Base-by-base conservation (phyloP, 2,113 vertebrate genomes). In the Synchiropus splendidus region DNA sequence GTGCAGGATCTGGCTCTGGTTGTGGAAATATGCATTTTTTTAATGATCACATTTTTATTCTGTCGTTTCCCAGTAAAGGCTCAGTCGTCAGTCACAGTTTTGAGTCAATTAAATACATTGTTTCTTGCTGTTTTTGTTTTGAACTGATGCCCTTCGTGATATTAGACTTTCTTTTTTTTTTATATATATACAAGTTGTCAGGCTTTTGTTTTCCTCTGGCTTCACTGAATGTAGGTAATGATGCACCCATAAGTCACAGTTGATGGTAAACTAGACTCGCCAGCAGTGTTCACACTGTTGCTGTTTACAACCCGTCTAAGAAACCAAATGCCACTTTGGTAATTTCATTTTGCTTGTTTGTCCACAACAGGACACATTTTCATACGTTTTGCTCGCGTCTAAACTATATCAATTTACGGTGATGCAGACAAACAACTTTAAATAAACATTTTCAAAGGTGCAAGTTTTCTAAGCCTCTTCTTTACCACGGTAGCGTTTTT, bases 1-100 rank as follows among this genome's bases (percentile, higher is more conserved):
- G n/a, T 27, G 31, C 47, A 27, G 42, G 55, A 58, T 67, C 60
- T n/a, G 46, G 48, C 44, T 56, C 48, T 56, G 46, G 39, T 65
- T 66, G 43, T 18, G 54, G 36, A 61, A 77, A 75, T 35, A 41
- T 27, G 21, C 21, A 27, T 27, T 27, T 27, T 27, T 27, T 27
- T 27, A 27, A 27, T 27, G 21, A 27, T 4, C 21, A 27, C 8
- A 27, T 27, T 27, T 27, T 27, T 27, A 27, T 27, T 27, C 21
- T 27, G 21, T 27, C 21, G 8, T 48, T 42, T 41, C 39, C 36
- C 58, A 43, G 49, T 47, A 54, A 10, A 27, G 21, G 8, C 45
- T 45, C 17, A 55, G 60, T 61, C 33, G 34, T 70, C 82, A 77
- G 83, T 88, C 75, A n/a, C n/a, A 87, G 85, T 83, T 85, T 85